Percentiles rank a stretch among this genome's conserved stretches.
phyloP scores from a whole-genome alignment of 2,113 vertebrate species.

The Diglossa brunneiventris region DNA sequence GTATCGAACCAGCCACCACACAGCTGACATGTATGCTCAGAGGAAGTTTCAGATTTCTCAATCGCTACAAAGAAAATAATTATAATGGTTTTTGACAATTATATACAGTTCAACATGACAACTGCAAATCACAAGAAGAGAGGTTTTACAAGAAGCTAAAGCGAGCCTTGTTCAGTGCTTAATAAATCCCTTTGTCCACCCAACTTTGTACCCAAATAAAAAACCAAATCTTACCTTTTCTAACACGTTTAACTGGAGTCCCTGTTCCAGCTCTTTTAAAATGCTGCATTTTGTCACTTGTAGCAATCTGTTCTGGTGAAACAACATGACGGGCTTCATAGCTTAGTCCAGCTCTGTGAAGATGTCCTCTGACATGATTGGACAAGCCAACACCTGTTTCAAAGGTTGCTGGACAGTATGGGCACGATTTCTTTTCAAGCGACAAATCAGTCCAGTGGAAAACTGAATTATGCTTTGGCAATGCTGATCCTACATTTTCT shows the following conservation, averaged over 20 bases:
- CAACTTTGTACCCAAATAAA: not conserved
- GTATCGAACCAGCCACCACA: conserved; percentile 93
- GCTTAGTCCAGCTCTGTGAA: conserved; percentile 89
- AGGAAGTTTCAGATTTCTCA: conserved; percentile 85
- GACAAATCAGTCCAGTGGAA: conserved; percentile 84
- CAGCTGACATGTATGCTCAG: conserved; percentile 87
- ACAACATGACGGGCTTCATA: conserved; percentile 93
- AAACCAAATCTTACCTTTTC: conserved; percentile 80
- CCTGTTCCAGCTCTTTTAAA: conserved; percentile 84
- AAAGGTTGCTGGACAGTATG: conserved; percentile 91
- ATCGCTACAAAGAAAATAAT: conserved; percentile 75
- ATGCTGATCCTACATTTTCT: conserved; percentile 74
- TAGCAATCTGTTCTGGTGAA: conserved; percentile 90
- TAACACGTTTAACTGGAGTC: conserved; percentile 80
- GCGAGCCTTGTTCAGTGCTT: not conserved
- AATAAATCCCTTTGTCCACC: not conserved
- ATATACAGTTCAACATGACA: not conserved
- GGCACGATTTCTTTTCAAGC: conserved; percentile 86
- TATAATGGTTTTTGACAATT: not conserved
- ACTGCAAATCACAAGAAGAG: not conserved
- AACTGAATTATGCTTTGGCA: conserved; percentile 80
- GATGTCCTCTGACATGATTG: conserved; percentile 92
- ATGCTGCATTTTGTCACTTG: conserved; percentile 86
- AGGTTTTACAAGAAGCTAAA: not conserved
- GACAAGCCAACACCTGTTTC: conserved; percentile 92